These are phyloP conservation scores for Lymantria dispar DNA, from an alignment of 2,888 invertebrate genomes.

Conservation along the genomic window DNA sequence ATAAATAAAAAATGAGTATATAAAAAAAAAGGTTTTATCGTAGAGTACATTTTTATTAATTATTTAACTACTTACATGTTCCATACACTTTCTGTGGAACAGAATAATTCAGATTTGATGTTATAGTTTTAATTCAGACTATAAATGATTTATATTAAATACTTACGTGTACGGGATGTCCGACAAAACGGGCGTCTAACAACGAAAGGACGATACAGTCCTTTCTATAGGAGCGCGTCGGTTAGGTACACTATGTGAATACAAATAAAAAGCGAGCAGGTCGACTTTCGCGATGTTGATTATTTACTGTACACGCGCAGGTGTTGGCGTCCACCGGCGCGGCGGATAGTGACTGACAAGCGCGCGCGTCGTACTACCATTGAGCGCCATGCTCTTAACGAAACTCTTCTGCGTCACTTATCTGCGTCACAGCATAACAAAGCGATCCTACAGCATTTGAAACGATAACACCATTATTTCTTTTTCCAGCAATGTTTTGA, in stretches of 20 bases:
- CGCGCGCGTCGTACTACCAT: slow-evolving; percentile 35
- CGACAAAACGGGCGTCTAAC: slow-evolving; percentile 36
- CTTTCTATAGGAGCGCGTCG: slow-evolving; percentile 53
- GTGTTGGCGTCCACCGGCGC: slow-evolving; percentile 55
- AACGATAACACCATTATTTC: not conserved
- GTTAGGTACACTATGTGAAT: slow-evolving; percentile 59
- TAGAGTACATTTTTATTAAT: not conserved
- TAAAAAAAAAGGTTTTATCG: no score
- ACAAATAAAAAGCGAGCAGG: slow-evolving; percentile 59
- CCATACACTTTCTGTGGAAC: no score
- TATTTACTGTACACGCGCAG: slow-evolving; percentile 48
- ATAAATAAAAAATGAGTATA: no score
- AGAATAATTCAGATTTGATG: no score
- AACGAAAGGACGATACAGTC: slow-evolving; percentile 48
- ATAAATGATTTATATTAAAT: not conserved
- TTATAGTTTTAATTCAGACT: no score
- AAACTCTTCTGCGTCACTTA: slow-evolving; percentile 29
- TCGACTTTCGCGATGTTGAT: slow-evolving; percentile 64
- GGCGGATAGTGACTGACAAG: slow-evolving; percentile 57
- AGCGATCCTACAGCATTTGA: not conserved
- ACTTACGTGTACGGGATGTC: slow-evolving; percentile 47
- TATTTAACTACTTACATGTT: not conserved
- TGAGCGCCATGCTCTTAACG: slow-evolving; percentile 22
- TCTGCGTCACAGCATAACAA: slow-evolving; percentile 18
- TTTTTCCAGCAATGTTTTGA: no score